These are phyloP conservation scores for Petromus typicus DNA, from an alignment of 2,113 vertebrate genomes.

Conservation along the genomic window DNA sequence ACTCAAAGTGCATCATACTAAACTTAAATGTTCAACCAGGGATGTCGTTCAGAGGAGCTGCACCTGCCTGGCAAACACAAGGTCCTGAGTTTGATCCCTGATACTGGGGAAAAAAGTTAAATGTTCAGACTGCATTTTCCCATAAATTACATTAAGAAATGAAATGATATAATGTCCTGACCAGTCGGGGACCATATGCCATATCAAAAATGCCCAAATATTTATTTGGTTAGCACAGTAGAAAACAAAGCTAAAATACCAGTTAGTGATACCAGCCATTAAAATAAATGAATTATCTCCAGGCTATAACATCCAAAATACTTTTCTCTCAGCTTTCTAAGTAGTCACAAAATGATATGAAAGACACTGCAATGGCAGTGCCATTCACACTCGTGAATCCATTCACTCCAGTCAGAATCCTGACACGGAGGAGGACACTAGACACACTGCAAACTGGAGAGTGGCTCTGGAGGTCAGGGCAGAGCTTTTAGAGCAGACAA, in stretches of 20 bases:
- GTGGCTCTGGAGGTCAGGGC: background rate
- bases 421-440: background rate
- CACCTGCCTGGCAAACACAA: background rate
- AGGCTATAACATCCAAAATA: conserved; percentile 37
- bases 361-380: background rate
- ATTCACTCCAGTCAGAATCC: conserved; percentile 32
- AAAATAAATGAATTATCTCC: conserved; percentile 55
- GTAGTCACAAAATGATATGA: conserved; percentile 16
- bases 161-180: background rate
- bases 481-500: conserved; percentile 27
- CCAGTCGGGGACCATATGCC: background rate
- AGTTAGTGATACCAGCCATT: conserved; percentile 33
- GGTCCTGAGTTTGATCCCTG: background rate
- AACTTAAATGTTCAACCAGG: conserved; percentile 17
- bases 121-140: background rate
- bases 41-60: background rate
- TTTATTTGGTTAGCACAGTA: conserved; percentile 46
- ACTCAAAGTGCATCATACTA: conserved; percentile 31
- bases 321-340: conserved; percentile 15
- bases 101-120: background rate
- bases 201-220: conserved; percentile 3
- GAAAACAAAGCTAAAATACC: conserved; percentile 44
- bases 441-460: background rate
- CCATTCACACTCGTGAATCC: background rate
- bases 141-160: conserved; percentile 52